phyloP scores from a whole-genome alignment of 35 echinoderm and acorn worm species.

The Ophioderma brevispina region DNA sequence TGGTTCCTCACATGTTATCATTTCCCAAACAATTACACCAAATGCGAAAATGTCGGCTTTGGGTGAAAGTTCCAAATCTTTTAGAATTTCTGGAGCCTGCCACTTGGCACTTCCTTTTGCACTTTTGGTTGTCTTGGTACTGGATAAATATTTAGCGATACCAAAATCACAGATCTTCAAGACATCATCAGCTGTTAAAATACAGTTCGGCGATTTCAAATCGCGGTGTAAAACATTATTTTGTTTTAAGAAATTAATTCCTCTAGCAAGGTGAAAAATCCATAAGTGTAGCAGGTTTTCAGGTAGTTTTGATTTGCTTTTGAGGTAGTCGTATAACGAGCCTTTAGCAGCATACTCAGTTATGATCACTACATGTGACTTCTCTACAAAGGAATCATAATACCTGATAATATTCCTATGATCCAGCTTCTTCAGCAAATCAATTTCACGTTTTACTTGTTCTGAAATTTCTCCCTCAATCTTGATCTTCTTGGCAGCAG shows the following conservation, averaged over 20 bases:
- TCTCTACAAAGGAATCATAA: not conserved
- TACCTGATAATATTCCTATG: not conserved
- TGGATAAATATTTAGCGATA: not conserved
- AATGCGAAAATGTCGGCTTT: not conserved
- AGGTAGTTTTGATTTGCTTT: not conserved
- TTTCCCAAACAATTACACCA: not conserved
- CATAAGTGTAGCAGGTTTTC: not conserved
- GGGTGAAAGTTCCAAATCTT: not conserved
- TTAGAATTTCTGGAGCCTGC: not conserved
- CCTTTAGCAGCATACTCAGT: not conserved
- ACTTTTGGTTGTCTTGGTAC: not conserved
- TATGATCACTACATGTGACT: not conserved
- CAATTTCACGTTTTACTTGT: not conserved
- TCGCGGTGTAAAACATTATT: not conserved
- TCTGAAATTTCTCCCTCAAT: not conserved
- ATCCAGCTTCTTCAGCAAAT: not conserved
- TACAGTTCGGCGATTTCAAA: not conserved
- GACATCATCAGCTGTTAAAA: not conserved
- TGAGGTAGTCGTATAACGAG: not conserved
- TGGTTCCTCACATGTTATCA: not conserved
- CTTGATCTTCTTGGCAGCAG: not conserved
- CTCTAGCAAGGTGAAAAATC: not conserved
- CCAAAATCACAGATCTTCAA: not conserved
- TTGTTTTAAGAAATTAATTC: not conserved
- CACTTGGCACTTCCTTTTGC: not conserved